Evolutionary conservation across 2,113 vertebrate species (phyloP).

Genomic region (Callochromis pleurospilus): DNA sequence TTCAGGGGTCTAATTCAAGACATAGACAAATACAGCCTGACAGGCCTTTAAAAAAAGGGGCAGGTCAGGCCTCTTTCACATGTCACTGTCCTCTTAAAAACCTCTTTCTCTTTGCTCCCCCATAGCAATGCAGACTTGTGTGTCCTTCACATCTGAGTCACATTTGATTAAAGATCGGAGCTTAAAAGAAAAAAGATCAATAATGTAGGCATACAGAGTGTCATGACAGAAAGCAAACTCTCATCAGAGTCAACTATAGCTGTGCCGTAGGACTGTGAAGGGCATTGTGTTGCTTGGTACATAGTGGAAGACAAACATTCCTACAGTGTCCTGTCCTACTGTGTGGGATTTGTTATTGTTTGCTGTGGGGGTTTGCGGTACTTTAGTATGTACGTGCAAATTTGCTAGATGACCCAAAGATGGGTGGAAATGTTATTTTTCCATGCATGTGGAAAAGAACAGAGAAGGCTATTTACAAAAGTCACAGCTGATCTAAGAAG

Average conservation of each 20-base stretch:
- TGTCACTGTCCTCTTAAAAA: slow-evolving; percentile 51
- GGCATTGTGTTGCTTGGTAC: slow-evolving; percentile 19
- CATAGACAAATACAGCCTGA: slow-evolving; percentile 53
- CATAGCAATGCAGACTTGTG: not conserved
- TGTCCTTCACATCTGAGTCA: slow-evolving; percentile 26
- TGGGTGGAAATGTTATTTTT: not conserved
- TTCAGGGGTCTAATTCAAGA: slow-evolving; percentile 49
- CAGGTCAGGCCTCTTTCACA: slow-evolving; percentile 38
- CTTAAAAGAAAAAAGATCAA: slow-evolving; percentile 38
- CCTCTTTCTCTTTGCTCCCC: slow-evolving; percentile 15
- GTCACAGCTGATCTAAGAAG: not conserved
- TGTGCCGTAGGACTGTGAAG: slow-evolving; percentile 1
- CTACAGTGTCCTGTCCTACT: slow-evolving; percentile 25
- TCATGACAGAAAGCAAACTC: slow-evolving; percentile 23
- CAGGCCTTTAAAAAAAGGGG: slow-evolving; percentile 44
- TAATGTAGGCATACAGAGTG: slow-evolving; percentile 38
- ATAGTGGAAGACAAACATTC: slow-evolving; percentile 38
- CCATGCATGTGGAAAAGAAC: not conserved
- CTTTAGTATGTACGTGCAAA: slow-evolving; percentile 3
- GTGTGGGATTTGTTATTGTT: slow-evolving; percentile 60
- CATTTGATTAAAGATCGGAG: slow-evolving; percentile 52
- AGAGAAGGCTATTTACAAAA: not conserved
- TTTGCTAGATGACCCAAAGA: not conserved
- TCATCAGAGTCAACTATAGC: slow-evolving; percentile 18
- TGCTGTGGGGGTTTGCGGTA: slow-evolving; percentile 26